phyloP scores from a whole-genome alignment of 2,797 vertebrate species.

The Gobionotothen gibberifrons region DNA sequence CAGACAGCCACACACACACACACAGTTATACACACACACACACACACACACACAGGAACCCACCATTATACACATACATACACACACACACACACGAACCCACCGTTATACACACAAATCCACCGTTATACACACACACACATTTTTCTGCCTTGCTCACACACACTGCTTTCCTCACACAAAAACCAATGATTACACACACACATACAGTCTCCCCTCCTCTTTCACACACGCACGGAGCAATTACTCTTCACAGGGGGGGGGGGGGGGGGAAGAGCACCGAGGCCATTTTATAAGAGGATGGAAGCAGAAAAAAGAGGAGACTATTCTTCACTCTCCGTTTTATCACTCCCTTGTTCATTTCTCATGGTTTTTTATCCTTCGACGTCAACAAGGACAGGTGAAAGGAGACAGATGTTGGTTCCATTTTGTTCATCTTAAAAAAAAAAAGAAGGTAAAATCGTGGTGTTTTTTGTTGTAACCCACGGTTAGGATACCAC shows the following conservation, averaged over 20 bases:
- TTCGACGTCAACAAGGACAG: slow-evolving; percentile 38
- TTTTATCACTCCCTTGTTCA: slow-evolving; percentile 17
- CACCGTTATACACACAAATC: neutral
- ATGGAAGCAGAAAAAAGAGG: slow-evolving; percentile 59
- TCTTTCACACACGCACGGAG: slow-evolving; percentile 37
- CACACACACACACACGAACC: slow-evolving; percentile 36
- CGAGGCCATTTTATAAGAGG: slow-evolving; percentile 75
- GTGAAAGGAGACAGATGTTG: neutral
- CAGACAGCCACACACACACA: slow-evolving; percentile 37
- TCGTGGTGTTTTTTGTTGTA: neutral
- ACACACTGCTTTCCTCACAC: slow-evolving; percentile 27
- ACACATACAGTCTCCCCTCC: slow-evolving; percentile 10
- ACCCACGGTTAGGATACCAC: neutral
- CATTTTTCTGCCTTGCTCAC: too few species aligned
- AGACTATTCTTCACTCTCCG: slow-evolving; percentile 42
- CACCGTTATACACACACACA: too few species aligned
- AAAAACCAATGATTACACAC: slow-evolving; percentile 17
- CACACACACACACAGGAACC: slow-evolving; percentile 14
- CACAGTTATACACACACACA: slow-evolving; percentile 45
- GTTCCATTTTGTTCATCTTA: slow-evolving; percentile 24
- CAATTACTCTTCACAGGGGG: slow-evolving; percentile 76
- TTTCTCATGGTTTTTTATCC: neutral
- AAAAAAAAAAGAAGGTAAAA: neutral
- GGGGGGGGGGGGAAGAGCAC: slow-evolving; percentile 61
- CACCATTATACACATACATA: slow-evolving; percentile 37